Percentiles rank a stretch among this genome's conserved stretches.
Conservation (phyloP, 2,888 invertebrate genomes). For the Kryphioiulus occultus region DNA sequence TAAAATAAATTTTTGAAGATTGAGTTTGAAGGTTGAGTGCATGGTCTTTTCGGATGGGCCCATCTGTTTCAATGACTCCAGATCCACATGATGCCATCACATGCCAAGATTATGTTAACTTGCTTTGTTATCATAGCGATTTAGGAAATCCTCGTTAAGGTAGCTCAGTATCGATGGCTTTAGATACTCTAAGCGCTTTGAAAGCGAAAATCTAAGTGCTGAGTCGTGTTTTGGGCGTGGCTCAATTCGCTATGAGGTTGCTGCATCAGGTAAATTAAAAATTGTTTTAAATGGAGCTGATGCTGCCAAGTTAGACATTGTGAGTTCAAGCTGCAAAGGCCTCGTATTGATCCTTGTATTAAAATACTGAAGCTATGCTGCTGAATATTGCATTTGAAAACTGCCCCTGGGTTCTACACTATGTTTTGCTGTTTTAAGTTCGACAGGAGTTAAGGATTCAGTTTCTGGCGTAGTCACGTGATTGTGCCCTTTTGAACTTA, state of each 20-base stretch:
- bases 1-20: too few relatives aligned
- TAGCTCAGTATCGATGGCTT: neutral
- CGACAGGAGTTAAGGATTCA: neutral
- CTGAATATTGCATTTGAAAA: neutral
- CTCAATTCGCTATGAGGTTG: neutral
- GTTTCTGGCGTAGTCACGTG: neutral
- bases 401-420: neutral
- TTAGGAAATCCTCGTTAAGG: conserved; percentile 28
- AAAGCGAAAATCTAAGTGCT: neutral
- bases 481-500: neutral
- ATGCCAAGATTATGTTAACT: neutral
- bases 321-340: neutral
- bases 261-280: conserved; percentile 11
- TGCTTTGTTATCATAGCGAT: conserved; percentile 33
- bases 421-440: neutral
- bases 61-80: too few relatives aligned
- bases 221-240: conserved; percentile 20
- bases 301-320: neutral
- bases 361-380: neutral
- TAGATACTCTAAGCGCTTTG: neutral
- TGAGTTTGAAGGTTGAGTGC: too few relatives aligned
- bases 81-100: neutral
- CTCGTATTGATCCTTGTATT: neutral
- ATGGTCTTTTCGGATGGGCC: too few relatives aligned
- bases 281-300: neutral